phyloP scores from a whole-genome alignment of 2,113 vertebrate genomes.

The Morphnarchus princeps region DNA sequence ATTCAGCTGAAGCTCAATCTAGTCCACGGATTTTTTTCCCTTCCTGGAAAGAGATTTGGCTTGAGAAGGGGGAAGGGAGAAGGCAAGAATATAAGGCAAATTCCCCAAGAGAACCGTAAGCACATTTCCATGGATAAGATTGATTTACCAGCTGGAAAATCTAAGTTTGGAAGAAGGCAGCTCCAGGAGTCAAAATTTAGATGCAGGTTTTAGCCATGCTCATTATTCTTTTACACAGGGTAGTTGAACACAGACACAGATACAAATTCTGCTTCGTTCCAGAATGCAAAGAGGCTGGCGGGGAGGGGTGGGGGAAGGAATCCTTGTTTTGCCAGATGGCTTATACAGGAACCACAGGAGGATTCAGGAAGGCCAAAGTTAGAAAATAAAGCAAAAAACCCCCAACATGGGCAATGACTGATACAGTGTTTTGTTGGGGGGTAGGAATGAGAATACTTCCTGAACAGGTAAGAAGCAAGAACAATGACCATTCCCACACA shows the following conservation, averaged over 20 bases:
- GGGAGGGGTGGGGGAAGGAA: rapidly evolving
- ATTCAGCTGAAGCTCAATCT: slow-evolving; percentile 29
- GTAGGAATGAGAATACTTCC: slow-evolving; percentile 22
- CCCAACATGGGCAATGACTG: neutral
- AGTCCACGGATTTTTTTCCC: neutral
- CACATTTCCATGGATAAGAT: slow-evolving; percentile 10
- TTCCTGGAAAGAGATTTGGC: slow-evolving; percentile 35
- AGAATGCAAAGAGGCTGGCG: neutral
- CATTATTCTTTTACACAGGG: neutral
- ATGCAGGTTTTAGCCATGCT: neutral
- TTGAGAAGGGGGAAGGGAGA: neutral
- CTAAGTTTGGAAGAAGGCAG: neutral
- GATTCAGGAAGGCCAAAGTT: slow-evolving; percentile 7
- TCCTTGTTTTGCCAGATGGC: neutral
- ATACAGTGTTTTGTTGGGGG: neutral
- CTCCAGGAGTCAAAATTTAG: neutral
- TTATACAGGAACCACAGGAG: neutral
- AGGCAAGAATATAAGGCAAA: slow-evolving; percentile 3
- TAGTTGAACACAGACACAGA: neutral
- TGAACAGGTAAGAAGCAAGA: slow-evolving; percentile 50
- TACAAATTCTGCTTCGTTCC: neutral
- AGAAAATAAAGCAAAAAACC: neutral
- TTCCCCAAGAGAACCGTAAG: slow-evolving; percentile 10
- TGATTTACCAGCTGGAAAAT: slow-evolving; percentile 33
- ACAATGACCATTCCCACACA: slow-evolving; percentile 54